These are phyloP conservation scores for Saimiri boliviensis DNA, from an alignment of 2,113 vertebrate species.

Conservation along the genomic window DNA sequence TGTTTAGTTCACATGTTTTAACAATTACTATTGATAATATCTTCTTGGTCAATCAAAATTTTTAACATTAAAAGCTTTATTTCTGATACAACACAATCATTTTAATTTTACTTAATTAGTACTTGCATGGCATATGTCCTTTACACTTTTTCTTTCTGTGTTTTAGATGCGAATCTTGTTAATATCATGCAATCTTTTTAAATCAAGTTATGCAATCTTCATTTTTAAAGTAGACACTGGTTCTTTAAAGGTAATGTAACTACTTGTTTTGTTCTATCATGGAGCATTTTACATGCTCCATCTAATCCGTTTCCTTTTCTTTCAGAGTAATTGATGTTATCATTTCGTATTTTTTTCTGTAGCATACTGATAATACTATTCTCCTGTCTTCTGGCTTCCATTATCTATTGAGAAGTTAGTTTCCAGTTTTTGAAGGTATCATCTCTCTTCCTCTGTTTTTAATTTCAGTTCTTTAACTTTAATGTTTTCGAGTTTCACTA, in stretches of 20 bases:
- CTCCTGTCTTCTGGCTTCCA: not conserved
- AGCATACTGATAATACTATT: not conserved
- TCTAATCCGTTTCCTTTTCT: not conserved
- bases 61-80: not conserved
- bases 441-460: not conserved
- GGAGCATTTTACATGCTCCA: not conserved
- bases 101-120: not conserved
- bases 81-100: not conserved
- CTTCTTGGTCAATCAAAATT: not conserved
- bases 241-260: not conserved
- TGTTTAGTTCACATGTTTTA: not conserved
- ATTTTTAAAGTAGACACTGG: not conserved
- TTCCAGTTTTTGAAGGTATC: not conserved
- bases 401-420: not conserved
- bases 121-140: not conserved
- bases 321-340: not conserved
- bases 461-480: not conserved
- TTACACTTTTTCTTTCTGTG: not conserved
- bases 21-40: not conserved
- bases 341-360: not conserved
- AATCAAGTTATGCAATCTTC: not conserved
- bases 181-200: not conserved
- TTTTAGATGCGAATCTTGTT: not conserved
- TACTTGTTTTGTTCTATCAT: not conserved
- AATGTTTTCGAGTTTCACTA: not conserved